These are phyloP conservation scores for Rhyacichthys aspro DNA, from an alignment of 2,797 vertebrate genomes.

Conservation along the genomic window DNA sequence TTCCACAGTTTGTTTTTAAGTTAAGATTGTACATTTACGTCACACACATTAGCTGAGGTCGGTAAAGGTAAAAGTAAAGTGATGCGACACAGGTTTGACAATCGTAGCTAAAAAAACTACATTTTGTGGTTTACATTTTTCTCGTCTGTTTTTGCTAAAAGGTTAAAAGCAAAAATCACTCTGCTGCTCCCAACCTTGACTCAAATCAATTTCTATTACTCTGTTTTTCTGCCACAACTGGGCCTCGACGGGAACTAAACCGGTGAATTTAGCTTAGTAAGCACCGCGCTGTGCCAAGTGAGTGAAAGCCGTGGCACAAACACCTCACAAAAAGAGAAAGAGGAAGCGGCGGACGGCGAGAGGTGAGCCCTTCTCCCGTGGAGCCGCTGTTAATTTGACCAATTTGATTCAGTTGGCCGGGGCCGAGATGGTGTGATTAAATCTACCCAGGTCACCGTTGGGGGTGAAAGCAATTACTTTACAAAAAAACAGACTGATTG, in stretches of 20 bases:
- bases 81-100: not conserved
- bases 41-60: not conserved
- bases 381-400: conserved; percentile 79
- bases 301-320: conserved; percentile 40
- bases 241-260: conserved; percentile 38
- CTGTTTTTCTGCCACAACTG: conserved; percentile 18
- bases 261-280: conserved; percentile 56
- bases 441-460: conserved; percentile 81
- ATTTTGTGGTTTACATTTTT: too few relatives aligned
- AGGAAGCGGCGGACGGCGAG: conserved; percentile 14
- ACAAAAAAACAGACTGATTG: conserved; percentile 75
- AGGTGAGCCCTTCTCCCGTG: conserved; percentile 63
- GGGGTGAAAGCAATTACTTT: conserved; percentile 86
- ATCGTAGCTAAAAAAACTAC: too few relatives aligned
- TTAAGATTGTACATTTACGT: too few relatives aligned
- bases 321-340: conserved; percentile 15
- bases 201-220: conserved; percentile 40
- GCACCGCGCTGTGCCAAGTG: conserved; percentile 44
- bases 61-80: not conserved
- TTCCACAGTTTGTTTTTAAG: too few relatives aligned
- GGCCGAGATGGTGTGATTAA: conserved; percentile 80
- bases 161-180: too few relatives aligned
- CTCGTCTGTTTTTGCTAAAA: not conserved
- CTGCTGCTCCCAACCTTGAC: conserved; percentile 6
- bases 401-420: conserved; percentile 81